These are phyloP conservation scores for Xenopus laevis DNA, from an alignment of 2,113 vertebrate species.

Conservation along the genomic window DNA sequence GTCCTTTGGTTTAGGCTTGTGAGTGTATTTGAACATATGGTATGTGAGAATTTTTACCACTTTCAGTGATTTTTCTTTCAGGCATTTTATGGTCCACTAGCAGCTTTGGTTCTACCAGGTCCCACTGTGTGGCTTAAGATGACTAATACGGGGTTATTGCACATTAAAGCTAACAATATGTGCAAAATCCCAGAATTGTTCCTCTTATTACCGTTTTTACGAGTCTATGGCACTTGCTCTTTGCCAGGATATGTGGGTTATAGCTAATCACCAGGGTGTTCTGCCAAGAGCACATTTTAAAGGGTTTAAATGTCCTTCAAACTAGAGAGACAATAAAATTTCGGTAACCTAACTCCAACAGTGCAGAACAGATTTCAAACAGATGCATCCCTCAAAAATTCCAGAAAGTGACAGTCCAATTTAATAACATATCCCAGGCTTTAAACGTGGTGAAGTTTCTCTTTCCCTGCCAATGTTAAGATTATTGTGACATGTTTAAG, in stretches of 20 bases:
- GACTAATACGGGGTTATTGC: conserved; percentile 20
- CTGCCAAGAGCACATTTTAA: conserved; percentile 23
- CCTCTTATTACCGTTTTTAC: conserved; percentile 33
- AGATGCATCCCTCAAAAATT: not conserved
- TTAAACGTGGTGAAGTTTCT: not conserved
- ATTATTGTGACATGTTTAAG: too few relatives aligned
- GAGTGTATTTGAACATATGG: conserved; percentile 13
- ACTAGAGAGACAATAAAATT: conserved; percentile 12
- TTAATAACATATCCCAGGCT: conserved; percentile 12
- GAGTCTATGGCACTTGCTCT: conserved; percentile 21
- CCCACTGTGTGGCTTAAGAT: conserved; percentile 12
- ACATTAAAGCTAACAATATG: conserved; percentile 26
- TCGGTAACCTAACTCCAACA: conserved; percentile 16
- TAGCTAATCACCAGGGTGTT: conserved; percentile 14
- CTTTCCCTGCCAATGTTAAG: too few relatives aligned
- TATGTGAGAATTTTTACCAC: conserved; percentile 1
- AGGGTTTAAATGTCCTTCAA: conserved; percentile 25
- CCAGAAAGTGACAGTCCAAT: conserved; percentile 19
- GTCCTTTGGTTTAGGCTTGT: conserved; percentile 1
- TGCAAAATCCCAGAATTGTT: conserved; percentile 17
- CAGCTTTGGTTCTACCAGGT: conserved; percentile 19
- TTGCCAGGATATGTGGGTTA: conserved; percentile 29
- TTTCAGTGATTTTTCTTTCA: not conserved
- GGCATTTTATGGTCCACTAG: too few relatives aligned
- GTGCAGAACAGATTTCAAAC: not conserved